Evolutionary conservation across 2,113 vertebrate species (phyloP), one percentile per base, ranked within the genome.

Genomic region (Vulpes lagopus): DNA sequence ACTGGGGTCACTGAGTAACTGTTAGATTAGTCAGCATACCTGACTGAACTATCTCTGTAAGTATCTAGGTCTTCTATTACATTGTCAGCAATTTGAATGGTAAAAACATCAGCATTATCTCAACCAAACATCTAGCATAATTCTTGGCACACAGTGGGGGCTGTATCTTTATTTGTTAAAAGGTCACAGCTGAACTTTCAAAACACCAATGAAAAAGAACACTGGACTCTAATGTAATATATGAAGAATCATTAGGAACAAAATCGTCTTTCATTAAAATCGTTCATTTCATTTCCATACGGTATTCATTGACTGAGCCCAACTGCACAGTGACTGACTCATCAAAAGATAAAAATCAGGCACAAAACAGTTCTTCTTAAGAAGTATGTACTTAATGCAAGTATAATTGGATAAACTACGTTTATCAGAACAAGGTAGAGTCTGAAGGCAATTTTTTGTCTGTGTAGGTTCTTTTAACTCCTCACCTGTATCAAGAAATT

Each of bases 121-220:
- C 14, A 89, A 43, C 38, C 15, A 30, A 23, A 62, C 11, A 60
- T 51, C 17, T 62, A 30, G n/a, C 9, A 23, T 69, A 27, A 74
- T 73, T 60, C 62, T 74, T 95, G 59, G 76, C 14, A 83, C 16
- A 5, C 8, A 14, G 51, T 51, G 11, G 55, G 35, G 9, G 15
- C 38, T 79, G 49, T 51, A 59, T 53, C 64, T 84, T 87, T 67
- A 82, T 88, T 91, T 88, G 35, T 76, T 89, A 3, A 96, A 95
- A 96, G 30, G 19, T 84, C 49, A 74, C 15, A 84, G 73, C 2
- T 88, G 65, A 97, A 57, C 25, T 95, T 87, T 83, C 64, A 89
- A 84, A 57, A 81, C 23, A 85, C 9, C 32, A 43, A 57, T 81
- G 38, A 43, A 71, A 96, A 83, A 90, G 53, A 79, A 83, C 35